Percentiles rank a stretch among this genome's conserved stretches.
These are phyloP conservation scores for Epinephelus fuscoguttatus DNA, from an alignment of 2,113 vertebrate genomes.

Conservation along the genomic window DNA sequence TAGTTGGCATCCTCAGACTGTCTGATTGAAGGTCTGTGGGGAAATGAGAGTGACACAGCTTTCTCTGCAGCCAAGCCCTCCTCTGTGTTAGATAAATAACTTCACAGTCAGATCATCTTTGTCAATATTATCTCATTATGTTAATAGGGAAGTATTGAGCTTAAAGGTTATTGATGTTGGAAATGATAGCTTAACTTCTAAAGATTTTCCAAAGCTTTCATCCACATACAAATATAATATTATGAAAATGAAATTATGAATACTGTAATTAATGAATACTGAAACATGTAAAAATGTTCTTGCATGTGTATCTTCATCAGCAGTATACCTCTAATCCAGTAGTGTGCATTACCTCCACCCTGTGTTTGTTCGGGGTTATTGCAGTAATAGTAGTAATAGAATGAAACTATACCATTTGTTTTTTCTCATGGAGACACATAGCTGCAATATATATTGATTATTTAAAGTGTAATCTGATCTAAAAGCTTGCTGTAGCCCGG, in stretches of 20 bases:
- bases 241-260: no score
- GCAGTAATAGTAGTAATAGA: not conserved
- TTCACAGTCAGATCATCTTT: not conserved
- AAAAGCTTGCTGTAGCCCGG: not conserved
- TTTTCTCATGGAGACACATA: not conserved
- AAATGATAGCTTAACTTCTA: not conserved
- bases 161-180: not conserved
- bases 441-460: no score
- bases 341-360: not conserved
- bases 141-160: not conserved
- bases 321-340: not conserved
- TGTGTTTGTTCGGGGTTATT: not conserved
- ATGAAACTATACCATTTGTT: not conserved
- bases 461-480: not conserved
- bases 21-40: not conserved
- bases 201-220: not conserved
- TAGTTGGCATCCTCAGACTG: not conserved
- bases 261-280: no score
- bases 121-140: not conserved
- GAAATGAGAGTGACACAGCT: not conserved
- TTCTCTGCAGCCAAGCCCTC: not conserved
- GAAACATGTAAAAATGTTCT: not conserved
- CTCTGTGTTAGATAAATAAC: not conserved
- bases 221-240: not conserved
- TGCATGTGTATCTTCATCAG: not conserved